Base-by-base conservation (phyloP, 37 sponge, comb jelly and placozoan genomes). In the Ianthella basta region DNA sequence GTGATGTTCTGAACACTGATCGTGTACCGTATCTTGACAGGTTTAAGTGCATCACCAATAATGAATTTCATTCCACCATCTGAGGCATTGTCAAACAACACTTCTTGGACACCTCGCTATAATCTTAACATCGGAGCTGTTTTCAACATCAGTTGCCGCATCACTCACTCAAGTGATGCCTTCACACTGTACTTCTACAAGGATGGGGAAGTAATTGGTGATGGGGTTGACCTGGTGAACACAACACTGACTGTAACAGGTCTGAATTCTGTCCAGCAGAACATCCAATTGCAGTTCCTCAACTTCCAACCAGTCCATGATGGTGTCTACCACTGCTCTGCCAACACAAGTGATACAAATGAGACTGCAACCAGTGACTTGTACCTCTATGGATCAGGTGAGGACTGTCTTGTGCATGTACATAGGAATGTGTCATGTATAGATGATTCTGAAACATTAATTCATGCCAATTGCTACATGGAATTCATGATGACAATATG, bases 151-250 rank as follows among this genome's bases (percentile, higher is more conserved):
- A 25, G 41, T 20, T 75, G 78, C 40, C 1, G 16, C 40, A 25
- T 23, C 37, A 32, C 23, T 21, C 78, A 41, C 53, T 40, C 53
- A 40, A 50, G 54, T 75, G 44, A 24, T 75, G 20, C 15, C n/a
- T 75, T 75, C 25, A 41, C 18, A 40, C 53, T 41, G 37, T n/a
- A 39, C n/a, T 75, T 75, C 78, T 75, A 50, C 78, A 75, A 23
- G 24, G 78, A 75, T 36, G 25, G n/a, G n/a, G 23, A n/a, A 3
- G 37, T 24, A 12, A 19, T 75, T 23, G 6, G 24, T 75, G 53
- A 75, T 75, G 78, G 53, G 25, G 21, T n/a, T n/a, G n/a, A 12
- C 33, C 37, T 75, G 15, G 54, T 44, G 37, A 3, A 75, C n/a
- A 75, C 78, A 50, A 21, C 53, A 19, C 18, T 41, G 38, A 75